phyloP scores from a whole-genome alignment of 30 jellyfish, hydroid and myxozoan genomes.

The Cassiopea andromeda region DNA sequence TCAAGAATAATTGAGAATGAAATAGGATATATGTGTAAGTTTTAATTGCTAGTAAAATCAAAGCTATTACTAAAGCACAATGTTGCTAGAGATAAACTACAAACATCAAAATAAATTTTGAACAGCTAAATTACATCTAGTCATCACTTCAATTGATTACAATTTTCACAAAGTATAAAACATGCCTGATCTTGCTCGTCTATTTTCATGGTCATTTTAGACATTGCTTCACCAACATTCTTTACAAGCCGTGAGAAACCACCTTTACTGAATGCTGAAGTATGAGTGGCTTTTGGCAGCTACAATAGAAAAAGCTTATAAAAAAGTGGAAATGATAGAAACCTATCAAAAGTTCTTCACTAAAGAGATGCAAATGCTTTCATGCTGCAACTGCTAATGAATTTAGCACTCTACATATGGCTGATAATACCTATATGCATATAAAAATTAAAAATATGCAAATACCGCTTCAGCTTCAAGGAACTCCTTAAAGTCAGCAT shows the following conservation, averaged over 20 bases:
- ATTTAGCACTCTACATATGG: too few relatives aligned
- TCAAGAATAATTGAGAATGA: too few relatives aligned
- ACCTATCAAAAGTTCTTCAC: neutral
- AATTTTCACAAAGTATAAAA: neutral
- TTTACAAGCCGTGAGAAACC: slow-evolving; percentile 86
- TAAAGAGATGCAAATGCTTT: too few relatives aligned
- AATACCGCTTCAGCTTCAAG: slow-evolving; percentile 90
- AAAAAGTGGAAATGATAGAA: too few relatives aligned
- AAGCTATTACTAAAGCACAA: too few relatives aligned
- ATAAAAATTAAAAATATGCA: neutral
- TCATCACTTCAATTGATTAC: neutral
- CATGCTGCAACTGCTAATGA: too few relatives aligned
- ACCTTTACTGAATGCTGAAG: slow-evolving; percentile 96
- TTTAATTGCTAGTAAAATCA: too few relatives aligned
- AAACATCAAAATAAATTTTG: neutral
- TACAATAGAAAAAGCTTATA: slow-evolving; percentile 28
- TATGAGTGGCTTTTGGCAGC: slow-evolving; percentile 95
- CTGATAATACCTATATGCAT: neutral
- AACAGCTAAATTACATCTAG: neutral
- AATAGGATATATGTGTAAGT: too few relatives aligned
- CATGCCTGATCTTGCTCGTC: slow-evolving; percentile 82
- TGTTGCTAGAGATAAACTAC: too few relatives aligned
- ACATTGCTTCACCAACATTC: slow-evolving; percentile 91
- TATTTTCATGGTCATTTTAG: slow-evolving; percentile 87
- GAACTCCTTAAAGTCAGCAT: slow-evolving; percentile 89